Evolutionary conservation across 1,140 invertebrate species (phyloP), one percentile per base, ranked within the genome.

Genomic region (Pentalonia nigronervosa): DNA sequence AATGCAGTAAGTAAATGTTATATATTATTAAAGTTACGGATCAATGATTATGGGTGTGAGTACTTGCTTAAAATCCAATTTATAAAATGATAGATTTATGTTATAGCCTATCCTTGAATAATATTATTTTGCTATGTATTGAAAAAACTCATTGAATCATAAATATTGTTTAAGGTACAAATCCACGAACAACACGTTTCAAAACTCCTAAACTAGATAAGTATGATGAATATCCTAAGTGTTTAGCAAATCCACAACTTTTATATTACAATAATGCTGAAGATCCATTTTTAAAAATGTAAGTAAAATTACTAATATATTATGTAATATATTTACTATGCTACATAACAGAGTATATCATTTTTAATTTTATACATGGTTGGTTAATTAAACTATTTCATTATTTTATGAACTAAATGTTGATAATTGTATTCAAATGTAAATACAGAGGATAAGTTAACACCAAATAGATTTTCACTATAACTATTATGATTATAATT

Each of bases 251-350:
- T 93, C 91, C 91, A 84, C 23, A 86, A 53, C 81, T 86, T 7
- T 9, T 53, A 8, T 86, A 93, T 56, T 81, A 93, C 23, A 84
- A 93, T 41, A 56, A 93, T 86, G 81, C 48, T 84, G 81, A 86
- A 84, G 91, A 93, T n/a, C 91, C 91, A 41, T 93, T 93, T 93
- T 45, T 93, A 30, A 93, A 86, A 86, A 93, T 93, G 91, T 86
- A 53, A 86, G 91, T 86, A 53, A 83, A 91, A 91, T 34, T 50
- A 90, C 34, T 50, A 88, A 60, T 60, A 23, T 89, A 90, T 56
- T 53, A 53, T 53, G 7, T 53, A 60, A 7, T 81, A 20, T 81
- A 14, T n/a, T 84, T 3, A 41, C 21, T 45, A 45, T 23, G 23
- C 50, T 21, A 21, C 21, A 53, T 23, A 3, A 11, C 45, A 84